Base-by-base conservation (phyloP, 2,797 vertebrate species). In the Ispidina picta region DNA sequence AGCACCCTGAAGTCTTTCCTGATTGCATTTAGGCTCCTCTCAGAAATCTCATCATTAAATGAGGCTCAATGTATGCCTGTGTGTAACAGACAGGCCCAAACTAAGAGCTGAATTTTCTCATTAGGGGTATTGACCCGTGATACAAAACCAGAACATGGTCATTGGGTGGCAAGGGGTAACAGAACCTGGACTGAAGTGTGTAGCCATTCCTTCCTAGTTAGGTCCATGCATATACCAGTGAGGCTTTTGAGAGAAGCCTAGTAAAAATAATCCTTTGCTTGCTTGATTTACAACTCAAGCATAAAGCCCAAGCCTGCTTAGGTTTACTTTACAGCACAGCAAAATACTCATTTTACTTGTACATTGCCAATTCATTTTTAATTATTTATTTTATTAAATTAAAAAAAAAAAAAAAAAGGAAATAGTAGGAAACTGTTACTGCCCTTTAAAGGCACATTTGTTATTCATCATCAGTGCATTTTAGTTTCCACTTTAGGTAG, bases 401-500 rank as follows among this genome's bases (percentile, higher is more conserved):
- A 64, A 33, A 33, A 33, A 33, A 33, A 83, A 95, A 65, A 55
- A 86, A 94, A 96, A 95, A 49, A 71, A 81, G 25, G 48, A 49
- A 69, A 89, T 58, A 58, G 84, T 93, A 86, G 77, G 83, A 93
- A 91, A 84, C 60, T 69, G 35, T 66, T 84, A 86, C 86, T 83
- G 77, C 62, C 46, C 39, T 79, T 92, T 83, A 91, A 95, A 97
- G 62, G 85, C 79, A 91, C 87, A 89, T 37, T 92, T 94, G 94
- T 94, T 93, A 97, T 97, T 97, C 94, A 95, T 95, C 93, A 90
- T 90, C 77, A 46, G 54, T 20, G 25, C 19, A 4, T 82, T 96
- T 97, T 89, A 95, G 93, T 95, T 96, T 96, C 93, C 95, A 96
- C 93, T 93, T 95, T 88, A 62, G 89, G 96, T 94, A 95, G 94